A percentile compares a stretch with the other conserved stretches of the same genome.
phyloP scores from a whole-genome alignment of 1,140 invertebrate genomes.

The Hyphantria cunea region DNA sequence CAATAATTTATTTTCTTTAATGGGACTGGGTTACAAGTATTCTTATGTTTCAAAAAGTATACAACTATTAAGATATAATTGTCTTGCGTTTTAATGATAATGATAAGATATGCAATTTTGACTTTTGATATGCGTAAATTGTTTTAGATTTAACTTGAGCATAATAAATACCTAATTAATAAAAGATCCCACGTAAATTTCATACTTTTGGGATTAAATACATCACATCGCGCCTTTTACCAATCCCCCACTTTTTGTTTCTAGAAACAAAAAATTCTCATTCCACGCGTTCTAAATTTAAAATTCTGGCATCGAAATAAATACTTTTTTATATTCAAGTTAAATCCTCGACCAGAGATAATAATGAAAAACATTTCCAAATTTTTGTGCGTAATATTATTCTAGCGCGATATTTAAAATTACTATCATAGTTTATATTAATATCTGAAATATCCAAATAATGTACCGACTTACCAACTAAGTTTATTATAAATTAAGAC shows the following conservation, averaged over 20 bases:
- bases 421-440: constrained; percentile 19
- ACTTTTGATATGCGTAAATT: constrained; percentile 46
- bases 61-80: constrained; percentile 19
- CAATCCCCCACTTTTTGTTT: too few relatives aligned
- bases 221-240: too few relatives aligned
- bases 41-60: constrained; percentile 24
- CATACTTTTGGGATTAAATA: too few relatives aligned
- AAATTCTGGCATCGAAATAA: too few relatives aligned
- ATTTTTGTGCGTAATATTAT: constrained; percentile 57
- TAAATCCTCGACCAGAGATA: constrained; percentile 6
- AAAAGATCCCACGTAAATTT: too few relatives aligned
- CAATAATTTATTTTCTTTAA: constrained; percentile 29
- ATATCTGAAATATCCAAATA: constrained; percentile 12
- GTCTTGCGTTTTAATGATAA: constrained; percentile 20
- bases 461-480: constrained; percentile 15
- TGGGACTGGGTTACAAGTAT: constrained; percentile 25
- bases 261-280: too few relatives aligned
- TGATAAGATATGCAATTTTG: constrained; percentile 41
- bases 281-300: too few relatives aligned
- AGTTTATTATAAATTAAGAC: neutral
- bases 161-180: too few relatives aligned
- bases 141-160: constrained; percentile 16
- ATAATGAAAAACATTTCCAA: constrained; percentile 52
- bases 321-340: too few relatives aligned
- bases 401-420: constrained; percentile 46